These are phyloP conservation scores for Gymnocheta viridis DNA, from an alignment of 2,888 invertebrate species.

Conservation along the genomic window DNA sequence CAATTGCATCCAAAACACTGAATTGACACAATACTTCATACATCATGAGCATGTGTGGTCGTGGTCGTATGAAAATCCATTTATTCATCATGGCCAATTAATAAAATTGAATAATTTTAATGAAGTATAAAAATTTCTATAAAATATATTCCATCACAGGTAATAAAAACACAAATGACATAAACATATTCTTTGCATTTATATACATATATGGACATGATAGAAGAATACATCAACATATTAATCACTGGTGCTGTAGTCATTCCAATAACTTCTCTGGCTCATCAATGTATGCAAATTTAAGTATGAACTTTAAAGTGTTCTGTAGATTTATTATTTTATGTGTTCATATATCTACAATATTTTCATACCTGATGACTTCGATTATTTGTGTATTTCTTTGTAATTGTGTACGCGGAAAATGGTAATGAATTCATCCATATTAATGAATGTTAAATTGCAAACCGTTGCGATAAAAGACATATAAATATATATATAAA, in stretches of 20 bases:
- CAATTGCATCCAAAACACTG: neutral
- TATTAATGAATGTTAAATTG: slow-evolving; percentile 8
- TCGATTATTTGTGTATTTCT: slow-evolving; percentile 12
- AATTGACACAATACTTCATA: slow-evolving; percentile 22
- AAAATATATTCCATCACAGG: slow-evolving; percentile 34
- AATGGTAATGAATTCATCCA: slow-evolving; percentile 9
- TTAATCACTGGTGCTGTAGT: slow-evolving; percentile 23
- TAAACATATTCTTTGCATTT: neutral
- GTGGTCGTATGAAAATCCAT: slow-evolving; percentile 45
- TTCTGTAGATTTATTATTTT: neutral
- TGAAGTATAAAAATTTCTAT: slow-evolving; percentile 9
- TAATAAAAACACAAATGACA: neutral
- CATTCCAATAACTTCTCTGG: neutral
- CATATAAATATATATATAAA: neutral
- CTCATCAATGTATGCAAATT: slow-evolving; percentile 17
- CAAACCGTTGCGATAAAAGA: slow-evolving; percentile 11
- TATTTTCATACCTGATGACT: slow-evolving; percentile 22
- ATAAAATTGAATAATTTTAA: slow-evolving; percentile 63
- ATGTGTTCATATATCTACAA: neutral
- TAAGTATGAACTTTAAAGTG: neutral
- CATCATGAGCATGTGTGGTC: slow-evolving; percentile 34
- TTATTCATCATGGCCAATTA: slow-evolving; percentile 67
- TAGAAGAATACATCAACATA: neutral
- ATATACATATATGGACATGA: neutral
- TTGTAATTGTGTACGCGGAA: neutral